These are phyloP conservation scores for Festucalex cinctus DNA, from an alignment of 2,113 vertebrate species.

Conservation along the genomic window DNA sequence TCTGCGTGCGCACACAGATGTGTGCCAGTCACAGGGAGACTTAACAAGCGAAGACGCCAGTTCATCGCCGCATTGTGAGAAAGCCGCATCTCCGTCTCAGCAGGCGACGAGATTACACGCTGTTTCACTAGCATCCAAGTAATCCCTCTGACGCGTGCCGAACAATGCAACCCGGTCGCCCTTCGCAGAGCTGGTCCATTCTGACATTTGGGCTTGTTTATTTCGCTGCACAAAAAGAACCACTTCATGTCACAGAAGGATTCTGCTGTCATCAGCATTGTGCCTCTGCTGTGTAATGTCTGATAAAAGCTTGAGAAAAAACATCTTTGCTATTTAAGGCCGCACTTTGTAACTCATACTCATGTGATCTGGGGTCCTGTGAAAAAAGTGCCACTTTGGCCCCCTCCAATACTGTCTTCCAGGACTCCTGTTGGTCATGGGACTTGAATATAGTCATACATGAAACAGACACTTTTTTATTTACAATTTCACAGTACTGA, in stretches of 20 bases:
- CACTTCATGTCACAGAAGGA: slow-evolving; percentile 40
- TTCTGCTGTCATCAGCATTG: slow-evolving; percentile 41
- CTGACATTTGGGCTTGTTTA: slow-evolving; percentile 73
- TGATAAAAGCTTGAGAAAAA: slow-evolving; percentile 36
- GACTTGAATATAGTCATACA: too few species aligned
- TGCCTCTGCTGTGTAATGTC: slow-evolving; percentile 33
- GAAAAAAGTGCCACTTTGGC: neutral
- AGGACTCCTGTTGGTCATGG: too few species aligned
- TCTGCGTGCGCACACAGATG: slow-evolving; percentile 34
- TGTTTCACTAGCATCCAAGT: slow-evolving; percentile 67
- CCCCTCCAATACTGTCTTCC: too few species aligned
- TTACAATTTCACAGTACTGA: too few species aligned
- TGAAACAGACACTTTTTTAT: too few species aligned
- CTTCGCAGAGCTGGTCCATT: slow-evolving; percentile 69
- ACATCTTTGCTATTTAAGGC: slow-evolving; percentile 40
- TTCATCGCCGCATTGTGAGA: slow-evolving; percentile 53
- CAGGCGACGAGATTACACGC: slow-evolving; percentile 74
- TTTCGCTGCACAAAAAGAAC: slow-evolving; percentile 55
- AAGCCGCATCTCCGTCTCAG: slow-evolving; percentile 66
- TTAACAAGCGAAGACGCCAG: slow-evolving; percentile 59
- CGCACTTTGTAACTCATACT: slow-evolving; percentile 14
- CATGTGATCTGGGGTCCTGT: neutral
- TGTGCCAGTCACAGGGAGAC: slow-evolving; percentile 47
- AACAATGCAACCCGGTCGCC: slow-evolving; percentile 67
- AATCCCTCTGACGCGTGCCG: slow-evolving; percentile 69